Evolutionary conservation across 2,113 vertebrate species (phyloP), one percentile per base, ranked within the genome.

Genomic region (Scomber japonicus): DNA sequence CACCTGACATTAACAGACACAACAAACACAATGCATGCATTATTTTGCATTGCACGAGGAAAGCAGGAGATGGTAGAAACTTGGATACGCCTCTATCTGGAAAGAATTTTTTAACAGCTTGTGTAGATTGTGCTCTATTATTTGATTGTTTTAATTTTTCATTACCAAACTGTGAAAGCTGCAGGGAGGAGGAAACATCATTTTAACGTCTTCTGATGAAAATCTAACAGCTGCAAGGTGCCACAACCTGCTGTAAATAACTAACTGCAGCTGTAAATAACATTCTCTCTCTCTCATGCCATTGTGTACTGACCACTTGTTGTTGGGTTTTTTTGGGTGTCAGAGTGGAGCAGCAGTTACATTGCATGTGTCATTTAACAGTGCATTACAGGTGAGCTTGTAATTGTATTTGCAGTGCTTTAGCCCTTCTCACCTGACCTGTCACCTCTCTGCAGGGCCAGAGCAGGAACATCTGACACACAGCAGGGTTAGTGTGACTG

Each of bases 391-490:
- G 19, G 48, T 59, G 5, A 31, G 35, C 27, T 59, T 16, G 10
- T 54, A 54, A 11, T 15, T n/a, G 51, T 7, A 11, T 51, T 75
- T 46, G 65, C 19, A 15, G 10, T 53, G 44, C 19, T 62, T 64
- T 46, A 62, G 49, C 72, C 11, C 30, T 30, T 48, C 0, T 35
- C 74, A 78, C 66, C 59, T 44, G 30, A 65, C 35, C 35, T 40
- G 67, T 67, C 61, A 63, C 68, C 54, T 71, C 53, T 51, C 30
- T 66, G 71, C 49, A 46, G 45, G 59, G 71, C 0, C 31, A 46
- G n/a, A 57, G 15, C 59, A 30, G 9, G 6, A 8, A 35, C 2
- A 61, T 11, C 83, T 27, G 46, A 15, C 19, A 35, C 35, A 40
- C 35, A 40, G 5, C 40, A 16, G 17, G 65, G 76, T 64, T 16